Conservation (phyloP, 2,113 vertebrate species). For the Dipodomys stephensi region DNA sequence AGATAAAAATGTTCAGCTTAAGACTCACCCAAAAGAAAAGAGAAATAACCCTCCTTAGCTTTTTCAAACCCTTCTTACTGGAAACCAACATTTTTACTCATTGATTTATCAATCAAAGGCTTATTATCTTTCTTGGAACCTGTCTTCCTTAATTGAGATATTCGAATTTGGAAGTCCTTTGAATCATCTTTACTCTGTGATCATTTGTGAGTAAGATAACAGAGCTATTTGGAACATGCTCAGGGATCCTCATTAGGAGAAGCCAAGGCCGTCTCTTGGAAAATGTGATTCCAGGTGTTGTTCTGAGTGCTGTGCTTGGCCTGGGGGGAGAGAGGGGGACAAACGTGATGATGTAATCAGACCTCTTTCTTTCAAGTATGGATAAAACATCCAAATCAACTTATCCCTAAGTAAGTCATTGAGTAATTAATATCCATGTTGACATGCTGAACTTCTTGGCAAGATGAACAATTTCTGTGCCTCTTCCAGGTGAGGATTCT, state of each 20-base stretch:
- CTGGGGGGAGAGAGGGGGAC: conserved; percentile 15
- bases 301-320: conserved; percentile 11
- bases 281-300: conserved; percentile 19
- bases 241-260: conserved; percentile 42
- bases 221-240: conserved; percentile 26
- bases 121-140: conserved; percentile 52
- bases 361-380: not conserved
- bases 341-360: not conserved
- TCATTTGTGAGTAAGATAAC: conserved; percentile 34
- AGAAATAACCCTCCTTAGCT: not conserved
- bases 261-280: conserved; percentile 41
- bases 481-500: not conserved
- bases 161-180: conserved; percentile 73
- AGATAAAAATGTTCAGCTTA: not conserved
- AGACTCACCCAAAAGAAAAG: not conserved
- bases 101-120: conserved; percentile 40
- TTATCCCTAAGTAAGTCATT: not conserved
- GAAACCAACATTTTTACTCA: conserved; percentile 53
- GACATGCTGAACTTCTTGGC: not conserved
- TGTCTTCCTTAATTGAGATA: conserved; percentile 67
- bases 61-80: conserved; percentile 27
- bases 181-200: conserved; percentile 49
- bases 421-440: not conserved
- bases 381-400: not conserved
- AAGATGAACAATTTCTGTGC: not conserved